A percentile compares a stretch with the other conserved stretches of the same genome.
These are phyloP conservation scores for Sympetrum striolatum DNA, from an alignment of 2,888 invertebrate genomes.

Conservation along the genomic window DNA sequence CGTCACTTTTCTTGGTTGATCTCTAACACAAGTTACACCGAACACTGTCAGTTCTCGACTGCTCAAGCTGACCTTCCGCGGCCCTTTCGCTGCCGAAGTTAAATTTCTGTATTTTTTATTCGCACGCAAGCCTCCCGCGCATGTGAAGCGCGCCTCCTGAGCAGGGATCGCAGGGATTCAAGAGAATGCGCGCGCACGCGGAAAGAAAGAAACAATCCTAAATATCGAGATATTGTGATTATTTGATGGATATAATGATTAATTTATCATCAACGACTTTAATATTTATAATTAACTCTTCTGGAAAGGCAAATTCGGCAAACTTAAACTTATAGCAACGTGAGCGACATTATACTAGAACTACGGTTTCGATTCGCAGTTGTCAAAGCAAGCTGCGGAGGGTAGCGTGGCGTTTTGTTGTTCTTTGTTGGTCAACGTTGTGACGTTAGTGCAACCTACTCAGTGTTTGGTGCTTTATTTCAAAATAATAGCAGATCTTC, in stretches of 20 bases:
- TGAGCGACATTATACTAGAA: not conserved
- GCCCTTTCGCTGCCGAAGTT: slow-evolving; percentile 40
- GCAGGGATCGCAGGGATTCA: not conserved
- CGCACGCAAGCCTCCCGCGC: slow-evolving; percentile 20
- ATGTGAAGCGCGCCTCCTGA: slow-evolving; percentile 18
- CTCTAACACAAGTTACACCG: slow-evolving; percentile 31
- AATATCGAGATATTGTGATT: not conserved
- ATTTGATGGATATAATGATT: not conserved
- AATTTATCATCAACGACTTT: not conserved
- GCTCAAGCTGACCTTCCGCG: slow-evolving; percentile 42
- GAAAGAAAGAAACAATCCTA: not conserved
- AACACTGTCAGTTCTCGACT: slow-evolving; percentile 41
- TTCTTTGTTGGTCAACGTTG: no score
- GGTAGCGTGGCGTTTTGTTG: no score
- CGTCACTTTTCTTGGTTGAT: slow-evolving; percentile 12
- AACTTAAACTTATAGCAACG: not conserved
- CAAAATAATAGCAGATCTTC: no score
- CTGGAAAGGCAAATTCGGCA: not conserved
- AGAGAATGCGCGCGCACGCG: slow-evolving; percentile 27
- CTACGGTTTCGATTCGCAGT: not conserved
- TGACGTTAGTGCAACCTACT: no score
- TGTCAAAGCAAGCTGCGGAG: not conserved
- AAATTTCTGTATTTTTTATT: slow-evolving; percentile 22
- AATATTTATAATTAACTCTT: not conserved
- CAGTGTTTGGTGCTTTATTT: no score